Percentiles rank a stretch among this genome's conserved stretches.
These are phyloP conservation scores for Holocentrus rufus DNA, from an alignment of 2,797 vertebrate species.

Conservation along the genomic window DNA sequence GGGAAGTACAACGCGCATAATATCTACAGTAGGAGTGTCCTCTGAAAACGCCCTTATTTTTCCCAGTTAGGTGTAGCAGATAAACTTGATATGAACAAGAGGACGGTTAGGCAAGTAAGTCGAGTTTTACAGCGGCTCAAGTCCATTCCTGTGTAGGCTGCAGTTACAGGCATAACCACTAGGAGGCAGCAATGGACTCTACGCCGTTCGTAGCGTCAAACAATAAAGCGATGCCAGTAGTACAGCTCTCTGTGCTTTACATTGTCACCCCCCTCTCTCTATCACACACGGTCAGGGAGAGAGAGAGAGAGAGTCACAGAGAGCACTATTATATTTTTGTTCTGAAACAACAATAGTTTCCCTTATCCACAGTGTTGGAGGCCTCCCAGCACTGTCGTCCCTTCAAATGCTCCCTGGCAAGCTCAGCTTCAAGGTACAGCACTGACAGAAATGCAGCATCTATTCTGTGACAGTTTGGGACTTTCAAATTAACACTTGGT, in stretches of 20 bases:
- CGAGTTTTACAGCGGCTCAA: no score
- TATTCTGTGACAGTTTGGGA: slow-evolving; percentile 34
- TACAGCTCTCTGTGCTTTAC: neutral
- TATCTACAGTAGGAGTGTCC: neutral
- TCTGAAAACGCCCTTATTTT: neutral
- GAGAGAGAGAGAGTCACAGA: slow-evolving; percentile 33
- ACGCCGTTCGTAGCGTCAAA: no score
- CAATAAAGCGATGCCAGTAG: no score
- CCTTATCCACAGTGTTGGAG: slow-evolving; percentile 70
- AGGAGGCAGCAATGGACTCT: neutral
- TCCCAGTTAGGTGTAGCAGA: neutral
- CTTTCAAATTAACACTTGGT: slow-evolving; percentile 34
- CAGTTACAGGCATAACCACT: neutral
- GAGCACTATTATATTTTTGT: slow-evolving; percentile 65
- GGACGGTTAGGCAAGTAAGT: no score
- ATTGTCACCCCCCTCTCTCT: slow-evolving; percentile 18
- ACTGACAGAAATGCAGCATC: neutral
- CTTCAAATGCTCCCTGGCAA: slow-evolving; percentile 40
- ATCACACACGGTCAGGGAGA: slow-evolving; percentile 7
- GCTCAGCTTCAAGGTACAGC: slow-evolving; percentile 46
- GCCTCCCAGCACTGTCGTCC: slow-evolving; percentile 65
- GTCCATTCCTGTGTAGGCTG: neutral
- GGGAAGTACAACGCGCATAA: no score
- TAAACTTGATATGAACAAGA: no score
- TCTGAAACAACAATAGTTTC: slow-evolving; percentile 73